A percentile compares a stretch with the other conserved stretches of the same genome.
Evolutionary conservation across 2,113 vertebrate species (phyloP).

Genomic region (Callionymus lyra): DNA sequence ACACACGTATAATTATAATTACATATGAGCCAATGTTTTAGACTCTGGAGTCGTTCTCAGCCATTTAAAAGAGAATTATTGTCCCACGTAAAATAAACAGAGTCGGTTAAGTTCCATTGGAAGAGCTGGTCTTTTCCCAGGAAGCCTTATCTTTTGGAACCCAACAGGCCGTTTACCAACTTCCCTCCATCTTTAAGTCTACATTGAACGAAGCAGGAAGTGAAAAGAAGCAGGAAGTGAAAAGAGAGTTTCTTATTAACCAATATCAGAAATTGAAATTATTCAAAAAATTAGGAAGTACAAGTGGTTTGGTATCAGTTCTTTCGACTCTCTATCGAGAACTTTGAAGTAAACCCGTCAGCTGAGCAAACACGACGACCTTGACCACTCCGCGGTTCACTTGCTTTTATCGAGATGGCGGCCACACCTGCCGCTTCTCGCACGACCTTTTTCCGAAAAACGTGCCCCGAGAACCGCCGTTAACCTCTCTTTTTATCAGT

Average conservation of each 20-base stretch:
- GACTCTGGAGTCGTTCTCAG: no score
- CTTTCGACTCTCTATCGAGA: no score
- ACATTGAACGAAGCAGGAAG: no score
- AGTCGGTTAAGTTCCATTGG: slow-evolving; percentile 64
- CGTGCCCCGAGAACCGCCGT: background rate
- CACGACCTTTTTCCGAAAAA: slow-evolving; percentile 22
- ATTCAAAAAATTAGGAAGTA: no score
- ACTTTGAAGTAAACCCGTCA: slow-evolving; percentile 38
- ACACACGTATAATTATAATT: slow-evolving; percentile 57
- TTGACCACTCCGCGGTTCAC: slow-evolving; percentile 26
- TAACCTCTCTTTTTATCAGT: no score
- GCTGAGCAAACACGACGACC: slow-evolving; percentile 47
- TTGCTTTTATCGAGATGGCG: slow-evolving; percentile 35
- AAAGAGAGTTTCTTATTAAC: no score
- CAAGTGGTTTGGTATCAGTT: no score
- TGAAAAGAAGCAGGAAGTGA: no score
- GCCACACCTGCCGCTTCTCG: slow-evolving; percentile 49
- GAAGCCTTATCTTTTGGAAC: slow-evolving; percentile 42
- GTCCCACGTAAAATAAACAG: slow-evolving; percentile 57
- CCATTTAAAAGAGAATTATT: slow-evolving; percentile 56
- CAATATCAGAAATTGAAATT: no score
- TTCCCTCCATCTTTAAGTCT: no score
- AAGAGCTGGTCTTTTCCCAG: slow-evolving; percentile 73
- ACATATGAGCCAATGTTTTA: slow-evolving; percentile 45
- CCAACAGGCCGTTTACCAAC: no score